Conservation (phyloP, 2,888 invertebrate species). For the Thelaira solivaga region DNA sequence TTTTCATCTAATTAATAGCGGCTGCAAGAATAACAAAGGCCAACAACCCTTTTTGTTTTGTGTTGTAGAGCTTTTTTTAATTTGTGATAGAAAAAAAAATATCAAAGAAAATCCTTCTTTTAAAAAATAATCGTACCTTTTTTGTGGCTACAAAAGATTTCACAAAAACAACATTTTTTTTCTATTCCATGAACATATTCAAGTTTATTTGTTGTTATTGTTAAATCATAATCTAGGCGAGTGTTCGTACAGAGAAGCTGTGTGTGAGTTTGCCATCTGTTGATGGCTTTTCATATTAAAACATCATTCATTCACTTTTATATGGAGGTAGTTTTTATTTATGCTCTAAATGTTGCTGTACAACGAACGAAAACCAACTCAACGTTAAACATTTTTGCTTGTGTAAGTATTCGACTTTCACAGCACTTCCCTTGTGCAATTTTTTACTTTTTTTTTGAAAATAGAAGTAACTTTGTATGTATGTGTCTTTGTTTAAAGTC, state of each 20-base stretch:
- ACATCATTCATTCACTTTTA: conserved; percentile 36
- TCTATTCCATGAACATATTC: neutral
- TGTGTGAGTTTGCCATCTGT: conserved; percentile 25
- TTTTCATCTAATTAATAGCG: conserved; percentile 20
- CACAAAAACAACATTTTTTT: neutral
- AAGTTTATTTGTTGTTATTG: conserved; percentile 17
- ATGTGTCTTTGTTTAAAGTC: conserved; percentile 8
- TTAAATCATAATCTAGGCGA: conserved; percentile 12
- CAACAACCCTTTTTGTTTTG: conserved; percentile 4
- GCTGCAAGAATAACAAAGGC: neutral
- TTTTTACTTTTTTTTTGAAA: neutral
- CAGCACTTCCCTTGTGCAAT: neutral
- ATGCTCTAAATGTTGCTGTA: conserved; percentile 11
- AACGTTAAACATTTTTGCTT: neutral
- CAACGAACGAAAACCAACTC: neutral
- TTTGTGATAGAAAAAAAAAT: no score
- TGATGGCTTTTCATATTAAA: conserved; percentile 45
- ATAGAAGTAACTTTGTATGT: no score
- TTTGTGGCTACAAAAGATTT: neutral
- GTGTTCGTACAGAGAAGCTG: neutral
- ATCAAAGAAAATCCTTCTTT: neutral
- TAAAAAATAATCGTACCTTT: neutral
- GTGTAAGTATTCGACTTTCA: neutral
- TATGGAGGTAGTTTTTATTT: conserved; percentile 31
- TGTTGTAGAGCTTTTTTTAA: neutral